These are phyloP conservation scores for Lacanobia oleracea DNA, from an alignment of 2,888 invertebrate genomes.

Conservation along the genomic window DNA sequence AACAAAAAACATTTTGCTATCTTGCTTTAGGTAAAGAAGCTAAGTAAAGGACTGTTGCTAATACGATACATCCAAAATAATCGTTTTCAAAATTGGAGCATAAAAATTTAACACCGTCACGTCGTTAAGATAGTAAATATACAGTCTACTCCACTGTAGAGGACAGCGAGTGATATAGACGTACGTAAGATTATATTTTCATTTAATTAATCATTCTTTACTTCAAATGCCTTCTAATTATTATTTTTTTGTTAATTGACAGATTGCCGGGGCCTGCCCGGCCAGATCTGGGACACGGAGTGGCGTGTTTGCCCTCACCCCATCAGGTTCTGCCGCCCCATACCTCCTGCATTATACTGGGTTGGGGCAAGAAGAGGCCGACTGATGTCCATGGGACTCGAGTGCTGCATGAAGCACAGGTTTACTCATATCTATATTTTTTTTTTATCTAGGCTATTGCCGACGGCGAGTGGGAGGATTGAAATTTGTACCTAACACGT, in stretches of 20 bases:
- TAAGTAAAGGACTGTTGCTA: neutral
- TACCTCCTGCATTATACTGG: conserved; percentile 95
- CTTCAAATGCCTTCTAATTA: conserved; percentile 17
- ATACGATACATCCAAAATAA: neutral
- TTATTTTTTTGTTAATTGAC: conserved; percentile 46
- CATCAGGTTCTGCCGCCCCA: conserved; percentile 92
- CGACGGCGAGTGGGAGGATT: neutral
- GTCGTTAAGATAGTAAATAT: neutral
- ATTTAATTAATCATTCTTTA: conserved; percentile 27
- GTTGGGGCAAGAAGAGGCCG: conserved; percentile 97
- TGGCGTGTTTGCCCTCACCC: conserved; percentile 95
- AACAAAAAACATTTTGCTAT: neutral
- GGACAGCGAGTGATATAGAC: neutral
- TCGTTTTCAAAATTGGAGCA: neutral
- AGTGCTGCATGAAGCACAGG: conserved; percentile 96
- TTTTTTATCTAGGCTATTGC: too few relatives aligned
- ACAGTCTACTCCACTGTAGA: neutral
- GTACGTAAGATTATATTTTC: conserved; percentile 15
- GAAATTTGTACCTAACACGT: neutral
- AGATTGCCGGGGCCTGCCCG: conserved; percentile 83
- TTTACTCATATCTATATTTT: conserved; percentile 68
- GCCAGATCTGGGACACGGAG: conserved; percentile 88
- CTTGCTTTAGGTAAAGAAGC: neutral
- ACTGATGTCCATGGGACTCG: conserved; percentile 95
- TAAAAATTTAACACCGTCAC: neutral